Conservation (phyloP, 2,888 invertebrate species). For the Drosophila emarginata region DNA sequence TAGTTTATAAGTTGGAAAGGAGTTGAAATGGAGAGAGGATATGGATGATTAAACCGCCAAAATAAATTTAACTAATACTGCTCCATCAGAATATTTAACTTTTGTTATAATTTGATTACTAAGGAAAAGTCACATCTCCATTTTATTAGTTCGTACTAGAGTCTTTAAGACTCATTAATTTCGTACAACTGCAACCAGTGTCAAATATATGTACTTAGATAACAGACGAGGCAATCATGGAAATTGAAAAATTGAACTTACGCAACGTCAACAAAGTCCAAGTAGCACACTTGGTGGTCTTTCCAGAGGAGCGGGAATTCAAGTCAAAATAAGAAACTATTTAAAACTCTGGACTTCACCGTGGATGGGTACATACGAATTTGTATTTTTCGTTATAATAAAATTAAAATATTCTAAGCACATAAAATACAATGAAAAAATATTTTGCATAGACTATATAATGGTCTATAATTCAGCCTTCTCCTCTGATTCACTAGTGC, state of each 20-base stretch:
- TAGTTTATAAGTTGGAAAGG: background rate
- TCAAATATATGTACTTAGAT: no score
- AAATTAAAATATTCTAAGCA: conserved; percentile 25
- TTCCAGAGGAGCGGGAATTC: no score
- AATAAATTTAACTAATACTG: background rate
- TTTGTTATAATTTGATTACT: background rate
- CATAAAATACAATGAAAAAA: background rate
- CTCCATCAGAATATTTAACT: background rate
- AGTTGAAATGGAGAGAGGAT: conserved; percentile 8
- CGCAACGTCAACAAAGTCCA: no score
- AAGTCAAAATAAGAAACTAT: no score
- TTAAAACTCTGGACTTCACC: no score
- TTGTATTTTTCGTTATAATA: conserved; percentile 6
- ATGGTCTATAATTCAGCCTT: background rate
- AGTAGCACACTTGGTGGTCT: no score
- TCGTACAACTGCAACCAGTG: no score
- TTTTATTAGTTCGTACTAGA: background rate
- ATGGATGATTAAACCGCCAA: conserved; percentile 1
- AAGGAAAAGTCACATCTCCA: background rate
- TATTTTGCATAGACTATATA: background rate
- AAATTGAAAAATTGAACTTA: no score
- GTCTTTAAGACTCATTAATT: no score
- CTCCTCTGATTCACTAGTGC: conserved; percentile 26
- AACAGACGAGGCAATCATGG: no score
- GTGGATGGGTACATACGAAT: background rate